phyloP scores from a whole-genome alignment of 2,113 vertebrate species.

The Falco punctatus region DNA sequence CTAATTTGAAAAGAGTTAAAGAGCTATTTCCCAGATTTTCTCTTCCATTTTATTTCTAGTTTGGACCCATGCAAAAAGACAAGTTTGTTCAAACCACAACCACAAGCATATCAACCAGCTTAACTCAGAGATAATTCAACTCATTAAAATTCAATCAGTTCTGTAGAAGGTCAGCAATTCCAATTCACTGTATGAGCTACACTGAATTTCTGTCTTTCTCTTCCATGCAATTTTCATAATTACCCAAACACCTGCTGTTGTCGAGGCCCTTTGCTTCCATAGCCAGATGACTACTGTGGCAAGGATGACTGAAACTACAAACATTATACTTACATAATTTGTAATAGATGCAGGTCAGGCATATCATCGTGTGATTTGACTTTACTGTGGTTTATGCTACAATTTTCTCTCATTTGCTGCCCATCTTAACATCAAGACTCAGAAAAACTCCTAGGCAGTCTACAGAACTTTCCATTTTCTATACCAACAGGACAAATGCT shows the following conservation, averaged over 20 bases:
- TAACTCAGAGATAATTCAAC: slow-evolving; percentile 16
- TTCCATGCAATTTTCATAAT: slow-evolving; percentile 5
- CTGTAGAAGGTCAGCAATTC: slow-evolving; percentile 6
- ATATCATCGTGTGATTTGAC: neutral
- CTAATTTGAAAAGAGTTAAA: neutral
- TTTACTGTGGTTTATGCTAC: neutral
- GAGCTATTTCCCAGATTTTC: neutral
- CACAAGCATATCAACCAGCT: neutral
- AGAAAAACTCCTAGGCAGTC: neutral
- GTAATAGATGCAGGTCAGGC: neutral
- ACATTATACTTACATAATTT: neutral
- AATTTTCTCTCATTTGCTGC: neutral
- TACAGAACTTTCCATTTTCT: neutral
- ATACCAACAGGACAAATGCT: neutral
- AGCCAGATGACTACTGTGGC: neutral
- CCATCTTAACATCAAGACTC: neutral
- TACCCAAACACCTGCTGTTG: slow-evolving; percentile 28
- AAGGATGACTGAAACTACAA: neutral
- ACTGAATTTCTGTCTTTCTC: slow-evolving; percentile 11
- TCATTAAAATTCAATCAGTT: slow-evolving; percentile 50
- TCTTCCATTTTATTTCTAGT: neutral
- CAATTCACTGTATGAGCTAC: neutral
- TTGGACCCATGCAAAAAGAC: neutral
- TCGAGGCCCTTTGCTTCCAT: neutral
- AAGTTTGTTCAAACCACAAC: neutral